Conservation (phyloP, 2,888 invertebrate genomes). For the Nezara viridula region DNA sequence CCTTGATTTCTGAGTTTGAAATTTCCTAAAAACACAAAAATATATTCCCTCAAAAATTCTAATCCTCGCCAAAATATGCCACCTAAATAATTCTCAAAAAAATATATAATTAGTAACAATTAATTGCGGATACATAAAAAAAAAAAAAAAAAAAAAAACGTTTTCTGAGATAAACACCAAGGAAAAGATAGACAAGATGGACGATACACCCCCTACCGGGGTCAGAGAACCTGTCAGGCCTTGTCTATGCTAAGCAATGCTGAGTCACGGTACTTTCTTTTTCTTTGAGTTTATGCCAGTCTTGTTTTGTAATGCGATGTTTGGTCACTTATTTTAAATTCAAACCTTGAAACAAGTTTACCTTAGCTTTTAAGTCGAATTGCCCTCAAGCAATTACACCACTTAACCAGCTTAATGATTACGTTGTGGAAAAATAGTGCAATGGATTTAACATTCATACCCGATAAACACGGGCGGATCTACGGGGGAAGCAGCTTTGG, state of each 20-base stretch:
- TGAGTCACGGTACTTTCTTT: conserved; percentile 7
- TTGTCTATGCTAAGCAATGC: not conserved
- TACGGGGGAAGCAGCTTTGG: too few species aligned
- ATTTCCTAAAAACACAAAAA: too few species aligned
- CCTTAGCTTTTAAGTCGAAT: not conserved
- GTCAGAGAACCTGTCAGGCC: not conserved
- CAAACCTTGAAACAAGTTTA: not conserved
- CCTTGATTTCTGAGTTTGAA: too few species aligned
- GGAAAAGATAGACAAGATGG: not conserved
- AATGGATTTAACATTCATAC: too few species aligned
- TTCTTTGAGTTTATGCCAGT: conserved; percentile 37
- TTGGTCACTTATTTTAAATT: conserved; percentile 38
- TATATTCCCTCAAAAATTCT: too few species aligned
- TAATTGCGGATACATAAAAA: too few species aligned
- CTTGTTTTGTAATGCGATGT: conserved; percentile 12
- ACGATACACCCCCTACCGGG: not conserved
- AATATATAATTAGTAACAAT: too few species aligned
- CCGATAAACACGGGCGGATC: too few species aligned
- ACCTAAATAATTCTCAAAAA: too few species aligned
- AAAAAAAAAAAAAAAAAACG: not conserved
- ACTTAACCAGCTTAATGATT: too few species aligned
- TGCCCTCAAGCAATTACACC: not conserved
- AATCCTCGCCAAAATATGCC: too few species aligned
- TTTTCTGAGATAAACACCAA: not conserved
- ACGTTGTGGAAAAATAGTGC: too few species aligned